Evolutionary conservation across 1,140 invertebrate species (phyloP).

Genomic region (Trissolcus basalis): DNA sequence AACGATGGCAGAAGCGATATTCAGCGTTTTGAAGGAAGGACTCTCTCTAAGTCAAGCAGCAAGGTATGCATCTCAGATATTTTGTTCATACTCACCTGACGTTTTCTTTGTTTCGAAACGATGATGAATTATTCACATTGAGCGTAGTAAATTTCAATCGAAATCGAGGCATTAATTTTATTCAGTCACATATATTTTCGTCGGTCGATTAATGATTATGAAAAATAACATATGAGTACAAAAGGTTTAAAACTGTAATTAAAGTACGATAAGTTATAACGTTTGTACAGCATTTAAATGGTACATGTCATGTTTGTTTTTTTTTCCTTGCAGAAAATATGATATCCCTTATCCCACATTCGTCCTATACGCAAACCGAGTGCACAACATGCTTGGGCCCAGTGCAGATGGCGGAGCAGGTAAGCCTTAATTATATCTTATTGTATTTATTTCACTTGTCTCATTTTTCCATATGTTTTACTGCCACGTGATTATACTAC

Average conservation of each 20-base stretch:
- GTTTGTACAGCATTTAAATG: slow-evolving; percentile 19
- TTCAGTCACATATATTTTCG: too few species aligned
- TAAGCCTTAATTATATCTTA: slow-evolving; percentile 76
- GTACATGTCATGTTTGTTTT: slow-evolving; percentile 19
- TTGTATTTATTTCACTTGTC: slow-evolving; percentile 46
- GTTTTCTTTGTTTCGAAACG: too few species aligned
- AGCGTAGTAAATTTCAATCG: too few species aligned
- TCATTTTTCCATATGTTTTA: slow-evolving; percentile 38
- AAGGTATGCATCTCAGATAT: slow-evolving; percentile 59
- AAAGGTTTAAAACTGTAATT: too few species aligned
- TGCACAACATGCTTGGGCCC: slow-evolving; percentile 94
- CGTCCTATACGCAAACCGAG: slow-evolving; percentile 93
- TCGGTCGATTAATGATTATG: too few species aligned
- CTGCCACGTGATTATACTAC: slow-evolving; percentile 30
- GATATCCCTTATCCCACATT: slow-evolving; percentile 96
- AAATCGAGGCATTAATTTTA: too few species aligned
- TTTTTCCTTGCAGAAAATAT: slow-evolving; percentile 82
- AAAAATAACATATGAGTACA: too few species aligned
- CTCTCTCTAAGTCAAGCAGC: slow-evolving; percentile 91
- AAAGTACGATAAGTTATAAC: too few species aligned
- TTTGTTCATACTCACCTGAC: too few species aligned
- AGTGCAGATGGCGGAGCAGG: slow-evolving; percentile 90
- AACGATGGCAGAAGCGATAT: slow-evolving; percentile 95
- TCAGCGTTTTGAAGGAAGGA: slow-evolving; percentile 93
- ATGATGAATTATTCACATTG: too few species aligned